These are phyloP conservation scores for Xestia ashworthii DNA, from an alignment of 2,888 invertebrate species.

Conservation along the genomic window DNA sequence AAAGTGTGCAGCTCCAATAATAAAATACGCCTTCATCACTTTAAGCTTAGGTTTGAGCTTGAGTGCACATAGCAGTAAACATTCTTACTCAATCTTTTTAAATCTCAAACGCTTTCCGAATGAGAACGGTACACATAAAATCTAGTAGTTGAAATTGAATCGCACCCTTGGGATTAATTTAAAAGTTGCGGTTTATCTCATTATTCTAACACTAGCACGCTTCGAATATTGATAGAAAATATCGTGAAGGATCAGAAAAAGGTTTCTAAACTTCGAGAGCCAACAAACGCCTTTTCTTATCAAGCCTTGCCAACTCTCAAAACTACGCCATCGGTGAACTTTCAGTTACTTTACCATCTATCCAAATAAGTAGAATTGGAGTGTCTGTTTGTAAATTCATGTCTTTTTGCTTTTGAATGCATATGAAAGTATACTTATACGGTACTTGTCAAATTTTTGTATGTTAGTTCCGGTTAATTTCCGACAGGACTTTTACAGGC, in stretches of 20 bases:
- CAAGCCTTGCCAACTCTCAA: not conserved
- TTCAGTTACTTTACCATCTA: not conserved
- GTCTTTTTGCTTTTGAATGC: too few relatives aligned
- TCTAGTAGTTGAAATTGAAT: slow-evolving; percentile 33
- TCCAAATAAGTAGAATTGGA: too few relatives aligned
- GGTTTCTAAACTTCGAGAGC: not conserved
- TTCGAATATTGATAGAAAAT: slow-evolving; percentile 2
- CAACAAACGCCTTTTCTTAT: not conserved
- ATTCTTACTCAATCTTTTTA: slow-evolving; percentile 56
- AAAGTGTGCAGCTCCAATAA: slow-evolving; percentile 40
- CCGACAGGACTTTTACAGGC: too few relatives aligned
- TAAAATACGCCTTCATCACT: slow-evolving; percentile 50
- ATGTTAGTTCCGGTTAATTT: too few relatives aligned
- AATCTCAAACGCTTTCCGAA: slow-evolving; percentile 45
- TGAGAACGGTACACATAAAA: slow-evolving; percentile 39
- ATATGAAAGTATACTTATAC: too few relatives aligned
- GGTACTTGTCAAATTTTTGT: too few relatives aligned
- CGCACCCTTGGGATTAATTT: slow-evolving; percentile 17
- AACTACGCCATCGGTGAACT: slow-evolving; percentile 18
- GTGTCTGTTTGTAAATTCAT: too few relatives aligned
- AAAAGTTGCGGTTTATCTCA: slow-evolving; percentile 11
- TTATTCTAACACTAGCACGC: slow-evolving; percentile 10
- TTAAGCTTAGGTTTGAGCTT: slow-evolving; percentile 32
- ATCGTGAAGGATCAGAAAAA: not conserved
- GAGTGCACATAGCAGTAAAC: slow-evolving; percentile 40